Percentiles rank a stretch among this genome's conserved stretches.
phyloP scores from a whole-genome alignment of 1,140 invertebrate species.

The Euwallacea similis region DNA sequence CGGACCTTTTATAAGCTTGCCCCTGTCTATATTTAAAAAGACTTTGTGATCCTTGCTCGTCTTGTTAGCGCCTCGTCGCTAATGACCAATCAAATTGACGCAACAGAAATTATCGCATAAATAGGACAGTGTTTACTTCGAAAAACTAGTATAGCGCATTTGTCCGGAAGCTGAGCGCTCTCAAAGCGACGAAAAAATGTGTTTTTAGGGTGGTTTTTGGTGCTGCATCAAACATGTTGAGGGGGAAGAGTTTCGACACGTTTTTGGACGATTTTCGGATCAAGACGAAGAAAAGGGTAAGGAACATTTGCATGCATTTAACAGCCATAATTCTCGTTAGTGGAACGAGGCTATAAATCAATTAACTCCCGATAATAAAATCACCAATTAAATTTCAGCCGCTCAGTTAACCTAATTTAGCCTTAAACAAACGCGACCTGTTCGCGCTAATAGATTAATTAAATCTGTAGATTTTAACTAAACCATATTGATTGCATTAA shows the following conservation, averaged over 20 bases:
- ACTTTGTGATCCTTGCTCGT: slow-evolving; percentile 15
- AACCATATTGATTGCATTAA: too few relatives aligned
- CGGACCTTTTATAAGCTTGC: not conserved
- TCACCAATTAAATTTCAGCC: slow-evolving; percentile 10
- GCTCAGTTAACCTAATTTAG: slow-evolving; percentile 5
- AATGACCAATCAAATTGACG: slow-evolving; percentile 36
- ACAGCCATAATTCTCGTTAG: slow-evolving; percentile 3
- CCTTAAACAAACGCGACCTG: slow-evolving; percentile 6
- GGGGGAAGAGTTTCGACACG: slow-evolving; percentile 26
- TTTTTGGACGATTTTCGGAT: slow-evolving; percentile 30
- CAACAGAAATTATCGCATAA: slow-evolving; percentile 20
- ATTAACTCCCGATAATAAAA: slow-evolving; percentile 4
- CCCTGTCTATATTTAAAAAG: slow-evolving; percentile 20
- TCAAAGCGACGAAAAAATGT: too few relatives aligned
- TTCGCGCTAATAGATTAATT: slow-evolving; percentile 15
- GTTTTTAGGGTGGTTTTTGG: not conserved
- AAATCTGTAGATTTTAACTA: not conserved
- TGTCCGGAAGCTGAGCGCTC: not conserved
- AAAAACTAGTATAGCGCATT: not conserved
- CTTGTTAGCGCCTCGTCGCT: slow-evolving; percentile 17
- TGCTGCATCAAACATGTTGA: slow-evolving; percentile 11
- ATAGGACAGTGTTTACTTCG: slow-evolving; percentile 10
- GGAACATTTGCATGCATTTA: slow-evolving; percentile 3
- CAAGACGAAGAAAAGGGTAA: slow-evolving; percentile 26
- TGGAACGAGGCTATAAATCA: not conserved